phyloP scores from a whole-genome alignment of 2,888 invertebrate genomes.

The Microctonus hyperodae region DNA sequence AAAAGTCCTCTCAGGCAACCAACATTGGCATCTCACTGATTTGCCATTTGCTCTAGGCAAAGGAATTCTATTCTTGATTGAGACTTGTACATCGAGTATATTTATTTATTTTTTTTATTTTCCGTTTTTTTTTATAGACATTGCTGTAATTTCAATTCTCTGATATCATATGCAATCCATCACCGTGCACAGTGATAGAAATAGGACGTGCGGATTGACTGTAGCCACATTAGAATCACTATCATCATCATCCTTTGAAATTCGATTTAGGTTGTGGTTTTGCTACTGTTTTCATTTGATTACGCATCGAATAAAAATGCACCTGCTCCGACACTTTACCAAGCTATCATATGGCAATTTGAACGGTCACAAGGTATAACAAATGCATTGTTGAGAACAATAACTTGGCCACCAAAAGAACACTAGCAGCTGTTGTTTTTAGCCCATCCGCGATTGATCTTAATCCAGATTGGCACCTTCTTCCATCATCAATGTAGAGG shows the following conservation, averaged over 20 bases:
- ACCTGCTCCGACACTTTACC: constrained; percentile 18
- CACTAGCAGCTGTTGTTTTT: constrained; percentile 22
- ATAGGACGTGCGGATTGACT: constrained; percentile 14
- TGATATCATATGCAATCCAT: constrained; percentile 10
- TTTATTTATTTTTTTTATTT: neutral
- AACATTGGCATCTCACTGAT: neutral
- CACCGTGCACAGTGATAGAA: neutral
- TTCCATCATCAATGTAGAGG: constrained; percentile 36
- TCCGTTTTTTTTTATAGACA: neutral
- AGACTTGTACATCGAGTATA: neutral
- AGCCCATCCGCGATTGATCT: constrained; percentile 9
- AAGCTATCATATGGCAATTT: neutral
- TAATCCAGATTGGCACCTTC: constrained; percentile 40
- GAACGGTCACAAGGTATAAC: constrained; percentile 1
- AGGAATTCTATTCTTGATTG: constrained; percentile 4
- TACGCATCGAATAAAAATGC: constrained; percentile 17
- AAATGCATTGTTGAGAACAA: constrained; percentile 16
- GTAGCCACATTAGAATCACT: neutral
- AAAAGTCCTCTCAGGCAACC: neutral
- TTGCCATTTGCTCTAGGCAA: neutral
- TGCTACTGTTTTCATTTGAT: constrained; percentile 31
- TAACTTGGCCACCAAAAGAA: neutral
- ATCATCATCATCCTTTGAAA: constrained; percentile 10
- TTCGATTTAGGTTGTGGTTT: constrained; percentile 31
- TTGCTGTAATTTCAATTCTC: constrained; percentile 9